Base-by-base conservation (phyloP, 2,797 vertebrate species). In the Myotis pilosus region DNA sequence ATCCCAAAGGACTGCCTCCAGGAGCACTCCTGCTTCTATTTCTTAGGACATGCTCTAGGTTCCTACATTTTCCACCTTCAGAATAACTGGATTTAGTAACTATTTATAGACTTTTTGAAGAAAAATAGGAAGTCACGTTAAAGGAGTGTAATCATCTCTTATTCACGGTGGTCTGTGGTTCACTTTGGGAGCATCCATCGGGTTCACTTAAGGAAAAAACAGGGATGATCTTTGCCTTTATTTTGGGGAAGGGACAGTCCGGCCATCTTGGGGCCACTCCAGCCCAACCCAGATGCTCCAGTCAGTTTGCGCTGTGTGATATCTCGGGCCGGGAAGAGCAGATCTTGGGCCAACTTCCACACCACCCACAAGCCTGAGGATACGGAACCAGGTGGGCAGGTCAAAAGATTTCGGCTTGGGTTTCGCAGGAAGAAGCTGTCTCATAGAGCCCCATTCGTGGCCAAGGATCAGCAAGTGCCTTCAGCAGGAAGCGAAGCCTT, bases 1-100 rank as follows among this genome's bases (percentile, higher is more conserved):
- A 62, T 62, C 69, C 30, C 78, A 25, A 17, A 60, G 68, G 78
- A 78, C 68, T 0, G 66, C 57, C 83, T 94, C 36, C 49, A 22
- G 51, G 41, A 87, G 57, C 53, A 10, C 71, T 64, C 66, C 41
- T 44, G 55, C 55, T 87, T 89, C 53, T 89, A n/a, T 23, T 75
- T 75, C 75, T 38, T 20, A 68, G 68, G 41, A 81, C 30, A 60
- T 25, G 28, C 69, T 89, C 79, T 75, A 19, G 87, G 87, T 71
- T 57, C 74, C 93, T 75, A 74, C 75, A 23, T n/a, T 78, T 36
- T 69, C 47, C 69, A 66, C 57, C 60, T 94, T 95, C 76, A 62
- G 68, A 94, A 36, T 81, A 92, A 79, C n/a, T 66, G 84, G 49
- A 60, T 47, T 74, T 76, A 82, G 19, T 36, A 62, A 94, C 44